These are phyloP conservation scores for Lepidurus packardi DNA, from an alignment of 1,140 invertebrate genomes.

Conservation along the genomic window DNA sequence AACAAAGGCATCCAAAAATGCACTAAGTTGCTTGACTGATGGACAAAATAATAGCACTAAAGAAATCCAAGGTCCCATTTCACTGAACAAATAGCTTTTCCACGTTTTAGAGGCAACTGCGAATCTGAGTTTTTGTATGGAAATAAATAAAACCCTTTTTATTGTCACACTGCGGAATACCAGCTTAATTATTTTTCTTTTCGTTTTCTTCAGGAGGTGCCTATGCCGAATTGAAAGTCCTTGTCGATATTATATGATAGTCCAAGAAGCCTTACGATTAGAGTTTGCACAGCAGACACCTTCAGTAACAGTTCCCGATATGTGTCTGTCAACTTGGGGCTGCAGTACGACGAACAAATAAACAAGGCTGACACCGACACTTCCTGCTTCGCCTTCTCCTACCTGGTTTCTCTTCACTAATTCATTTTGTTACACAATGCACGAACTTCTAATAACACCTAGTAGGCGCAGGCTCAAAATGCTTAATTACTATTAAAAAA, in stretches of 20 bases:
- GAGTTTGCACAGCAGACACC: neutral
- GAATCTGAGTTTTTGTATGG: too few relatives aligned
- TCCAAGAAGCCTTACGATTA: neutral
- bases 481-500: too few relatives aligned
- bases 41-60: neutral
- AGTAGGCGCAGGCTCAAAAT: neutral
- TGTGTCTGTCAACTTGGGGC: slow-evolving; percentile 1
- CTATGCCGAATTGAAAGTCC: too few relatives aligned
- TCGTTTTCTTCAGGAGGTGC: too few relatives aligned
- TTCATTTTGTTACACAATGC: neutral
- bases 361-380: neutral
- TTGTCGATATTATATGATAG: neutral
- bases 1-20: slow-evolving; percentile 1
- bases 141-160: too few relatives aligned
- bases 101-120: neutral
- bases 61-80: neutral
- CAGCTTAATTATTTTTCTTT: too few relatives aligned
- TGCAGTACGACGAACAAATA: slow-evolving; percentile 10
- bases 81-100: neutral
- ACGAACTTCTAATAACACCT: neutral
- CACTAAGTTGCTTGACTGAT: slow-evolving; percentile 3
- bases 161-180: too few relatives aligned
- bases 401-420: neutral
- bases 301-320: neutral
- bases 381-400: slow-evolving; percentile 11